Base-by-base conservation (phyloP, 1,140 invertebrate species). In the Bacillus rossius region DNA sequence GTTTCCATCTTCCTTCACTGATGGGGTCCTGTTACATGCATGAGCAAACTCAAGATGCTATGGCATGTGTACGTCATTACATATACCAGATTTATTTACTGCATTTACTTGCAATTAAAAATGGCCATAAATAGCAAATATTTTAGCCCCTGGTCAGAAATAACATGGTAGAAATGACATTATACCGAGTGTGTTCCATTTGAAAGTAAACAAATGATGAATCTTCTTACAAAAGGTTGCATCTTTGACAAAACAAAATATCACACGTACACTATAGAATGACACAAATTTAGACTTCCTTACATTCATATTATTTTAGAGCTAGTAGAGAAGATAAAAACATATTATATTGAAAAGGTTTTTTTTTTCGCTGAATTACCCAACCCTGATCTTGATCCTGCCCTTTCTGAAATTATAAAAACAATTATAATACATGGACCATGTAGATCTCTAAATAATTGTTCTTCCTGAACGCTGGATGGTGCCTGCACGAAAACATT, bases 381-480 rank as follows among this genome's bases (percentile, higher is more conserved):
- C 8, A 66, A 78, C 66, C 37, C 37, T 22, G 37, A 58, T 57
- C 59, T 5, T 17, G 59, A 76, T 62, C 66, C 69, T 43, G 49
- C 59, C 48, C 63, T 79, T 22, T 62, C 68, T 69, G 65, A 65
- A 25, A 62, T 74, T 56, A 68, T 79, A 17, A 72, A 43, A 8
- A 73, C 65, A 55, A 58, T 71, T 60, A 81, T 80, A 75, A 74
- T 78, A 64, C 75, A 79, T 69, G 75, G 75, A 29, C 75, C 72
- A 4, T 78, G 75, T 64, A 74, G 73, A 65, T 2, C 13, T 43
- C 23, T 68, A 3, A 57, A 57, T 14, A 45, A 34, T 20, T 37
- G 37, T 57, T 57, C 56, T 23, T 37, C 56, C 52, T 57, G 37
- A 16, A 57, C 52, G 16, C n/a, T 29, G 20, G 25, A 57, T 34